Evolutionary conservation across 1,140 invertebrate species (phyloP), one percentile per base, ranked within the genome.

Genomic region (Harlomillsia oculata): DNA sequence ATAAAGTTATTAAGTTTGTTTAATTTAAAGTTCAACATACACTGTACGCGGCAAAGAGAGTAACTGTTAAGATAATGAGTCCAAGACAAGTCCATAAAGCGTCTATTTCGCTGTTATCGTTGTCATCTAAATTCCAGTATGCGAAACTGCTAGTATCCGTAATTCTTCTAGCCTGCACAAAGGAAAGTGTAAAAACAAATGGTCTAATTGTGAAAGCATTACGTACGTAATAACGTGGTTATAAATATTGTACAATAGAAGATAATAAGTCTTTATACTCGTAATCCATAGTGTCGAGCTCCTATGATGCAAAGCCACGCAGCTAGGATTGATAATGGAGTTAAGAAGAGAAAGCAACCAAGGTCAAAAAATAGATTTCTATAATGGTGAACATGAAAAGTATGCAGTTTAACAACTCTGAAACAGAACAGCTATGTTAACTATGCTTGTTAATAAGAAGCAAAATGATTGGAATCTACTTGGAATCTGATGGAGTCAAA

Each of bases 331-430:
- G 72, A 71, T 18, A 75, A 48, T 5, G 73, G 72, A 9, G 73
- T 75, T 13, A 75, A 59, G 13, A 75, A 40, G 23, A 70, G 40
- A 51, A 74, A 71, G 53, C 71, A 73, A 6, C 68, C 44, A 5
- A 72, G 23, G 53, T 75, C 73, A 52, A 70, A 72, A 25, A 69
- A 57, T n/a, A 74, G 36, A 64, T 72, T 69, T 2, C 66, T 57
- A n/a, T n/a, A n/a, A n/a, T n/a, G 5, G 39, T 41, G 30, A 8
- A 6, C 30, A 8, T 6, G 14, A 14, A 34, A 34, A 34, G 30
- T 34, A 6, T 34, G 14, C 30, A 34, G 14, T 34, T 34, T 8
- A 34, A 14, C 14, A 34, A 34, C 14, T 14, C 14, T 6, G 14
- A 34, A 34, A 34, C 6, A 34, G 30, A 8, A 6, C 6, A 34